Evolutionary conservation across 2,888 invertebrate species (phyloP).

Genomic region (Rhingia rostrata): DNA sequence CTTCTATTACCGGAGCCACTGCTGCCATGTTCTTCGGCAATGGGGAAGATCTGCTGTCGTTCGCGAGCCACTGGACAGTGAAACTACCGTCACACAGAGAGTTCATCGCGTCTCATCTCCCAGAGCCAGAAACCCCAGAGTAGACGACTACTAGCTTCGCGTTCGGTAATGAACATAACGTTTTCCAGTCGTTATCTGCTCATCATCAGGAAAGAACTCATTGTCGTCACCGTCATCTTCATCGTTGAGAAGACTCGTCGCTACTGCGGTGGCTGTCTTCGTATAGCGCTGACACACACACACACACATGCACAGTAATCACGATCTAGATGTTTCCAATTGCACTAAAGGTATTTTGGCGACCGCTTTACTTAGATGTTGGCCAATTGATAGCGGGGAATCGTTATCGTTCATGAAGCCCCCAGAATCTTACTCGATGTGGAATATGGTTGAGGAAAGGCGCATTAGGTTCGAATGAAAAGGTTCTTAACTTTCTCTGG

Average conservation of each 20-base stretch:
- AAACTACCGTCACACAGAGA: constrained; percentile 74
- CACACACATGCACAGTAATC: constrained; percentile 31
- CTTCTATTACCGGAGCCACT: constrained; percentile 73
- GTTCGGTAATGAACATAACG: constrained; percentile 74
- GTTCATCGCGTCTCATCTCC: constrained; percentile 57
- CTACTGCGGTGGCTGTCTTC: constrained; percentile 45
- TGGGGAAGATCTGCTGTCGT: constrained; percentile 61
- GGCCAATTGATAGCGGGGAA: constrained; percentile 70
- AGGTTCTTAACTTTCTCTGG: constrained; percentile 61
- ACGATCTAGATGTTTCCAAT: constrained; percentile 74
- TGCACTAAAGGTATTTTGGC: constrained; percentile 69
- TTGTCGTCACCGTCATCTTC: constrained; percentile 74
- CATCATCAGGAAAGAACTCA: constrained; percentile 74
- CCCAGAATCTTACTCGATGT: constrained; percentile 23
- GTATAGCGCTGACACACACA: constrained; percentile 29
- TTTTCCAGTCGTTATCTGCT: constrained; percentile 74
- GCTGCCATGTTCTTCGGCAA: constrained; percentile 59
- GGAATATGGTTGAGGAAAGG: constrained; percentile 14
- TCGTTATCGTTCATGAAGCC: constrained; percentile 64
- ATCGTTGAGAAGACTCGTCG: constrained; percentile 64
- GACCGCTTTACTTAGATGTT: constrained; percentile 74
- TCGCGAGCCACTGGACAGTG: constrained; percentile 75
- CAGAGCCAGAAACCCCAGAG: no score
- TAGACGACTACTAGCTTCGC: constrained; percentile 50
- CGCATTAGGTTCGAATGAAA: not conserved